phyloP scores from a whole-genome alignment of 1,140 invertebrate genomes.

The Latrodectus geometricus region DNA sequence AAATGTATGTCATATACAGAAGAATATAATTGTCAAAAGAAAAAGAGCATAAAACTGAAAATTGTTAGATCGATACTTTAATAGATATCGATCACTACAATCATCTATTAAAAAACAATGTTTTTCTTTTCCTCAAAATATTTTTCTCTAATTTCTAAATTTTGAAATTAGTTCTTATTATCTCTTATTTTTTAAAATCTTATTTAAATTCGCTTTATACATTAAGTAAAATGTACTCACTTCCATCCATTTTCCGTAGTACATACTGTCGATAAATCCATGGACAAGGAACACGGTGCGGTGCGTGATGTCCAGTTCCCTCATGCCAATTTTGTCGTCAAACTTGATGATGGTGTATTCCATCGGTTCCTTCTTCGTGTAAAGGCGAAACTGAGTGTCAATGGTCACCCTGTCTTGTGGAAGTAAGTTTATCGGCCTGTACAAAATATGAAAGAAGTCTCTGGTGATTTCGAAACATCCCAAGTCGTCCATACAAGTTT shows the following conservation, averaged over 20 bases:
- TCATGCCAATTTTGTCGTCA: constrained; percentile 28
- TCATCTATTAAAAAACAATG: no score
- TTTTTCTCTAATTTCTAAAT: no score
- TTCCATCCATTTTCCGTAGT: constrained; percentile 79
- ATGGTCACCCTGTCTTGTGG: constrained; percentile 78
- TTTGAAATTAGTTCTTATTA: no score
- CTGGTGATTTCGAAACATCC: constrained; percentile 62
- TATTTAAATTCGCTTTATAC: no score
- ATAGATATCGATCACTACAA: no score
- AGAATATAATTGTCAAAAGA: no score
- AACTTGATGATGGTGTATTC: constrained; percentile 5
- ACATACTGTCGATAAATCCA: constrained; percentile 78
- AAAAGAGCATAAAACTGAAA: no score
- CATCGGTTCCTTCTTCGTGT: constrained; percentile 80
- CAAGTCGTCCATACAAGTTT: constrained; percentile 60
- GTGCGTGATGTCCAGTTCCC: constrained; percentile 67
- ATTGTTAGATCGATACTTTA: no score
- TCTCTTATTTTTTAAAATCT: no score
- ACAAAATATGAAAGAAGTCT: constrained; percentile 57
- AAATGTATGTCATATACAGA: no score
- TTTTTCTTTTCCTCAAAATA: no score
- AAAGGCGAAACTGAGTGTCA: constrained; percentile 83
- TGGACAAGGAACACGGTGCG: constrained; percentile 73
- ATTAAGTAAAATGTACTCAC: constrained; percentile 70
- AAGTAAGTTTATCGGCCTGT: constrained; percentile 49